Percentiles rank a stretch among this genome's conserved stretches.
These are phyloP conservation scores for Taxidea taxus DNA, from an alignment of 2,113 vertebrate species.

Conservation along the genomic window DNA sequence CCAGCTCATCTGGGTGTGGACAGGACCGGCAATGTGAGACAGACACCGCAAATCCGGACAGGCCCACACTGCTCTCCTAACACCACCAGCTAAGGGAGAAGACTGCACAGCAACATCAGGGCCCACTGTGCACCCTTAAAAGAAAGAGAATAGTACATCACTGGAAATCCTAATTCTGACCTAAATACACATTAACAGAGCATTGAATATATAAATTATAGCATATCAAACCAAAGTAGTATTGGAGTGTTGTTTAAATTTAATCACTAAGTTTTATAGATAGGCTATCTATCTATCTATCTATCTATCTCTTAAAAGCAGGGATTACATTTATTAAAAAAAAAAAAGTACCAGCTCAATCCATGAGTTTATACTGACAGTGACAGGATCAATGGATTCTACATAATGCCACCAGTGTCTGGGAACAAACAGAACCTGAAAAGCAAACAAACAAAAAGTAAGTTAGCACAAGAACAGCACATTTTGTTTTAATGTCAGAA, in stretches of 20 bases:
- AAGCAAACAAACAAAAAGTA: constrained; percentile 26
- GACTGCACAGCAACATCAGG: neutral
- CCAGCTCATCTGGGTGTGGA: neutral
- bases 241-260: neutral
- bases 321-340: neutral
- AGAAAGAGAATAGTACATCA: neutral
- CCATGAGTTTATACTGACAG: constrained; percentile 97
- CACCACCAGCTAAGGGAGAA: neutral
- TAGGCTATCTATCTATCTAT: neutral
- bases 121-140: neutral
- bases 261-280: neutral
- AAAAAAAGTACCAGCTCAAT: constrained; percentile 90
- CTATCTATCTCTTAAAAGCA: neutral
- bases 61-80: neutral
- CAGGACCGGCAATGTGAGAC: neutral
- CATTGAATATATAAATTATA: neutral
- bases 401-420: constrained; percentile 99
- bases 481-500: neutral
- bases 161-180: neutral
- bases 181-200: neutral
- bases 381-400: constrained; percentile 93
- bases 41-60: neutral
- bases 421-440: constrained; percentile 95
- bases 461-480: constrained; percentile 31
- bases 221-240: neutral